Conservation (phyloP, 35 echinoderm and acorn worm species). For the Apostichopus californicus region DNA sequence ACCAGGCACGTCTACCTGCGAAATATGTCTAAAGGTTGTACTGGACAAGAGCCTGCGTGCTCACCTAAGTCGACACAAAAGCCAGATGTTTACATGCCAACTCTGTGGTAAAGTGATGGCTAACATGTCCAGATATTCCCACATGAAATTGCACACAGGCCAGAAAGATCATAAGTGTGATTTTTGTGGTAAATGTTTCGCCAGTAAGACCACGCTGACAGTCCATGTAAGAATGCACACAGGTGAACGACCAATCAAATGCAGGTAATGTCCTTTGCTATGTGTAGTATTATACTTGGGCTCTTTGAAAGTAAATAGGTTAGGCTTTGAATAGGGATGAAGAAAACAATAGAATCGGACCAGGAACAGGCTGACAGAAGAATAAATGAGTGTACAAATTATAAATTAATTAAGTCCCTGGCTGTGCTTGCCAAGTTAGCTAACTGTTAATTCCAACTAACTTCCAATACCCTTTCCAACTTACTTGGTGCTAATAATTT, state of each 20-base stretch:
- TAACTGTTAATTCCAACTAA: no score
- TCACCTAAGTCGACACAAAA: conserved; percentile 12
- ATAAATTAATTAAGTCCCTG: no score
- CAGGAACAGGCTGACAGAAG: no score
- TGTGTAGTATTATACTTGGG: no score
- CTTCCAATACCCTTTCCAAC: no score
- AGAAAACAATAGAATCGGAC: no score
- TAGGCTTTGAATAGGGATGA: no score
- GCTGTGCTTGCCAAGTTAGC: no score
- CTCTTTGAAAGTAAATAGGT: no score
- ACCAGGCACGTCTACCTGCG: not conserved
- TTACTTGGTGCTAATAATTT: no score
- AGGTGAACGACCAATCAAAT: conserved; percentile 32
- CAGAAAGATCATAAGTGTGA: conserved; percentile 18
- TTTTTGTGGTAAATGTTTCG: conserved; percentile 15
- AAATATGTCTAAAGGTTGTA: conserved; percentile 9
- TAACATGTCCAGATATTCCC: not conserved
- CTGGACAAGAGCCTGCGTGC: not conserved
- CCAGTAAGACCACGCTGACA: not conserved
- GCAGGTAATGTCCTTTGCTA: not conserved
- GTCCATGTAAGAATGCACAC: conserved; percentile 44
- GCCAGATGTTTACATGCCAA: conserved; percentile 34
- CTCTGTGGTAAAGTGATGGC: conserved; percentile 30
- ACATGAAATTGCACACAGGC: conserved; percentile 24
- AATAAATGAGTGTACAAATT: no score